These are phyloP conservation scores for Tetragonula carbonaria DNA, from an alignment of 2,888 invertebrate species.

Conservation along the genomic window DNA sequence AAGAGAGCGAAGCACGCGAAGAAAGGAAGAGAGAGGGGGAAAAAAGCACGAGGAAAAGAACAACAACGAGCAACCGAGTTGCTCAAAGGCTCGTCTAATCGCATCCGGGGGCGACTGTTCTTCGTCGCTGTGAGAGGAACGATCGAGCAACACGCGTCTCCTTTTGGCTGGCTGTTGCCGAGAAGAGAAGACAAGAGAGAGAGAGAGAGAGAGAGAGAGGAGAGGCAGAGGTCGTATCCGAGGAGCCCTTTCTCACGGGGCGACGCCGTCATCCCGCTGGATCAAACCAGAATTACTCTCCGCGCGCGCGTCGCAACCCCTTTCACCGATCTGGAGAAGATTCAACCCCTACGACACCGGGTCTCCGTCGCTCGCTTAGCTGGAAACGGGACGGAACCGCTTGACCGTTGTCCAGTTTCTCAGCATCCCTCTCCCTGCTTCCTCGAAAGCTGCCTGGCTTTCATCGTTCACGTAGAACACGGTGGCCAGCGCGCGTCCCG, in stretches of 20 bases:
- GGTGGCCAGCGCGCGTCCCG: slow-evolving; percentile 58
- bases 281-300: slow-evolving; percentile 83
- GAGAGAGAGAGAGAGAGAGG: slow-evolving; percentile 12
- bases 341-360: slow-evolving; percentile 69
- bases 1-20: neutral
- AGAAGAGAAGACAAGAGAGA: too few relatives aligned
- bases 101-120: slow-evolving; percentile 31
- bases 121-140: slow-evolving; percentile 7
- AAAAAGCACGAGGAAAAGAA: neutral
- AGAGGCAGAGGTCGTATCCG: slow-evolving; percentile 78
- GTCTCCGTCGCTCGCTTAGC: slow-evolving; percentile 32
- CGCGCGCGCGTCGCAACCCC: slow-evolving; percentile 72
- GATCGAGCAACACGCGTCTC: slow-evolving; percentile 2
- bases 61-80: neutral
- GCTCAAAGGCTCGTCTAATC: slow-evolving; percentile 19
- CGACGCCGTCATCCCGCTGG: slow-evolving; percentile 75
- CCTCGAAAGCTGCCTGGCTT: too few relatives aligned
- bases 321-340: slow-evolving; percentile 78
- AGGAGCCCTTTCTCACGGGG: slow-evolving; percentile 82
- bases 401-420: slow-evolving; percentile 84
- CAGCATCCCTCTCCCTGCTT: slow-evolving; percentile 75
- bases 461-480: neutral
- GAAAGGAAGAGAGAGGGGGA: neutral
- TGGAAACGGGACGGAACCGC: slow-evolving; percentile 61
- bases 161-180: neutral